These are phyloP conservation scores for Lutraria rhynchaena DNA, from an alignment of 1,140 invertebrate species.

Conservation along the genomic window DNA sequence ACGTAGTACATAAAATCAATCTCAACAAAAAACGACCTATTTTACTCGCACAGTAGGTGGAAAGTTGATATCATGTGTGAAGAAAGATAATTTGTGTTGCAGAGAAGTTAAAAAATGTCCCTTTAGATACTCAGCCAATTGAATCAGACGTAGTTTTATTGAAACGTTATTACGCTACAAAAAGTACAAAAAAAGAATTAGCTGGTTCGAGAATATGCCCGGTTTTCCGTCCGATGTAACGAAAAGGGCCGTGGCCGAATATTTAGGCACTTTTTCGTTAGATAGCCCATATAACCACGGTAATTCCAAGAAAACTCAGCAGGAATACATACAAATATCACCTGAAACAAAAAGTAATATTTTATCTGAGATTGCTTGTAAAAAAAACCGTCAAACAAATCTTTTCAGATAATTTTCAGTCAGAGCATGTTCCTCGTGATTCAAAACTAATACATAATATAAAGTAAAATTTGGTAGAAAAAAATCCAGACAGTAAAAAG, in stretches of 20 bases:
- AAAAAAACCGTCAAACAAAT: background rate
- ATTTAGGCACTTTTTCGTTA: background rate
- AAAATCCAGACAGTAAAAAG: slow-evolving; percentile 12
- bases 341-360: background rate
- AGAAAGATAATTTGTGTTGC: background rate
- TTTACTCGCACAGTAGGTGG: too few species aligned
- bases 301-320: slow-evolving; percentile 1
- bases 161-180: slow-evolving; percentile 30
- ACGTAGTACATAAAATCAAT: too few species aligned
- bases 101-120: background rate
- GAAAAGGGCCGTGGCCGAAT: background rate
- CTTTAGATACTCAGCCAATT: background rate
- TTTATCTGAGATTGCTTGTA: background rate
- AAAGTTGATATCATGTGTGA: background rate
- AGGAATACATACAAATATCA: background rate
- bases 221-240: background rate
- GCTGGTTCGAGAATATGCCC: slow-evolving; percentile 16
- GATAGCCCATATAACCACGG: background rate
- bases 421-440: slow-evolving; percentile 1
- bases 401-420: background rate
- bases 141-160: background rate
- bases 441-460: slow-evolving; percentile 19
- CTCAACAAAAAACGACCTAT: too few species aligned
- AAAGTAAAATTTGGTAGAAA: background rate
- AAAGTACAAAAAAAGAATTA: slow-evolving; percentile 26